A percentile compares a stretch with the other conserved stretches of the same genome.
These are phyloP conservation scores for Heteractis magnifica DNA, from an alignment of 92 coral and sea anemone genomes.

Conservation along the genomic window DNA sequence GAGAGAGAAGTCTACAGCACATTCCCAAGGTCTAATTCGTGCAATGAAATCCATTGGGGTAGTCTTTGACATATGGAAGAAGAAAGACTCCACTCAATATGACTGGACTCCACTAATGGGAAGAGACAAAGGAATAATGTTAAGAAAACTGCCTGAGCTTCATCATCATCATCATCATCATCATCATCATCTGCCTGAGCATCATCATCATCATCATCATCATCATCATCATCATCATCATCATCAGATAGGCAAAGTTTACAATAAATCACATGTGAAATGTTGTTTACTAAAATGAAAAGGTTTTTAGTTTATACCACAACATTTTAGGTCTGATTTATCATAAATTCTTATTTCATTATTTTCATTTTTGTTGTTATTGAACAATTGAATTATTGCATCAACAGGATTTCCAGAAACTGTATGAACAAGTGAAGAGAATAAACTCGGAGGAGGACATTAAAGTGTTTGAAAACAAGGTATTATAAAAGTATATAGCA, in stretches of 20 bases:
- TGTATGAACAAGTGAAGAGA: neutral
- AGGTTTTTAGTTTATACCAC: no score
- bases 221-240: no score
- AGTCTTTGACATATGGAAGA: neutral
- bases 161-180: neutral
- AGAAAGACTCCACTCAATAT: neutral
- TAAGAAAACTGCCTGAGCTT: neutral
- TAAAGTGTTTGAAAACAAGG: neutral
- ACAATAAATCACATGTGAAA: no score
- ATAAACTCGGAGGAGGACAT: neutral
- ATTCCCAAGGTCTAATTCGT: neutral
- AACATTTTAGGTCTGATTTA: no score
- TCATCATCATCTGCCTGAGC: neutral
- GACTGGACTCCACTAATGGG: slow-evolving; percentile 7
- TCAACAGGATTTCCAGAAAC: neutral
- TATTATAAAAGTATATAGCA: no score
- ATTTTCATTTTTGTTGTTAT: no score
- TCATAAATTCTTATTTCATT: no score
- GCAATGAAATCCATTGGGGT: neutral
- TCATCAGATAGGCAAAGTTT: no score
- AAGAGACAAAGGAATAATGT: neutral
- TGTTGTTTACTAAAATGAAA: no score
- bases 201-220: no score
- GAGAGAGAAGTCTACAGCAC: neutral
- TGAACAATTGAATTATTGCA: neutral